phyloP scores from a whole-genome alignment of 2,797 vertebrate species.

The Sebastes kiyomatsui region DNA sequence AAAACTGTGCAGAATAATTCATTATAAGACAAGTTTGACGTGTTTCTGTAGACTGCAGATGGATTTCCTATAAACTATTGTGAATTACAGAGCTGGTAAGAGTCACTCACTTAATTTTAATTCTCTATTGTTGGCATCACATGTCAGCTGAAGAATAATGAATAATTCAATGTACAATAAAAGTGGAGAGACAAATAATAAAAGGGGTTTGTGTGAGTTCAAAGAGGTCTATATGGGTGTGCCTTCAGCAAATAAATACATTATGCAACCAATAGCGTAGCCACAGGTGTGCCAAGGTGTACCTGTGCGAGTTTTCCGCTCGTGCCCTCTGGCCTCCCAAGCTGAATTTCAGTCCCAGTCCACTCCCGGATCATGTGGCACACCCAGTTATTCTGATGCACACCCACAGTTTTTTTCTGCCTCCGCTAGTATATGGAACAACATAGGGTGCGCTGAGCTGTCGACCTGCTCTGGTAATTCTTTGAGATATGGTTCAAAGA shows the following conservation, averaged over 20 bases:
- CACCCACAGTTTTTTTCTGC: no score
- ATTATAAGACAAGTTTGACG: not conserved
- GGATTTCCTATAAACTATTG: not conserved
- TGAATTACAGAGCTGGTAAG: not conserved
- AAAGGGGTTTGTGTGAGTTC: not conserved
- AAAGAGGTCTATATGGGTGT: not conserved
- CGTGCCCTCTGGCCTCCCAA: no score
- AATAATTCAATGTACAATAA: not conserved
- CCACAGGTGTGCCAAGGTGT: no score
- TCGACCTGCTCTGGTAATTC: not conserved
- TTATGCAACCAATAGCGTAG: not conserved
- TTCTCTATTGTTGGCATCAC: not conserved
- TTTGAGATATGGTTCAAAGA: not conserved
- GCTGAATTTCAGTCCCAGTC: no score
- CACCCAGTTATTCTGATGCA: no score
- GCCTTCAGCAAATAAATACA: not conserved
- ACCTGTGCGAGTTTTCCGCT: no score
- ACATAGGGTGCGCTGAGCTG: not conserved
- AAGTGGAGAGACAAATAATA: not conserved
- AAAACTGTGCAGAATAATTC: not conserved
- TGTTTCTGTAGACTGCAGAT: not conserved
- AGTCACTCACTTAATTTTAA: not conserved
- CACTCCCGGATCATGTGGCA: no score
- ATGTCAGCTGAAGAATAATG: not conserved
- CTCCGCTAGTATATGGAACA: not conserved